phyloP scores from a whole-genome alignment of 2,113 vertebrate species.

The Oreotragus oreotragus region DNA sequence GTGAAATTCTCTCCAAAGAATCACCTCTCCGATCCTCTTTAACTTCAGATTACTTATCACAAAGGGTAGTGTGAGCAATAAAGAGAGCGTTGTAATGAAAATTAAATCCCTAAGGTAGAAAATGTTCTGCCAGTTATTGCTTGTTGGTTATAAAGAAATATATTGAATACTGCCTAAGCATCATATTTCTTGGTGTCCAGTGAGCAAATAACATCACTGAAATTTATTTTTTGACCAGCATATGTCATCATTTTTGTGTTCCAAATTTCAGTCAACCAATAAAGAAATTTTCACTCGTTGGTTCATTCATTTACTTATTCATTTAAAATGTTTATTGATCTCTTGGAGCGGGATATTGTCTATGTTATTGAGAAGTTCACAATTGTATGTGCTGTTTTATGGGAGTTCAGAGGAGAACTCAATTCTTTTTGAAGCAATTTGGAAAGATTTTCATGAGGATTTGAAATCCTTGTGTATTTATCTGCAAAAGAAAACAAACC shows the following conservation, averaged over 20 bases:
- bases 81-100: slow-evolving; percentile 49
- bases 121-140: slow-evolving; percentile 38
- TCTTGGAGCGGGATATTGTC: neutral
- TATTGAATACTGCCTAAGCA: slow-evolving; percentile 20
- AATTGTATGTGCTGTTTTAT: neutral
- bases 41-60: slow-evolving; percentile 54
- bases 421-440: neutral
- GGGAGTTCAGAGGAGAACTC: neutral
- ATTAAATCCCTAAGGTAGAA: slow-evolving; percentile 43
- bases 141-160: slow-evolving; percentile 64
- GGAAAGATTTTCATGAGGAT: neutral
- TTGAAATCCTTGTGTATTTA: neutral
- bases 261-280: neutral
- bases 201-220: neutral
- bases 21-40: neutral
- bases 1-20: neutral
- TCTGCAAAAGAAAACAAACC: neutral
- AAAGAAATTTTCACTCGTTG: neutral
- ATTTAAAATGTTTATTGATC: neutral
- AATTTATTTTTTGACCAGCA: neutral
- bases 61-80: slow-evolving; percentile 37
- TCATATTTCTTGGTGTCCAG: slow-evolving; percentile 40
- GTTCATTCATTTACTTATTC: neutral
- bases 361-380: neutral
- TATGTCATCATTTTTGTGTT: neutral